Base-by-base conservation (phyloP, 1,140 invertebrate genomes). In the Vollenhovia emeryi region DNA sequence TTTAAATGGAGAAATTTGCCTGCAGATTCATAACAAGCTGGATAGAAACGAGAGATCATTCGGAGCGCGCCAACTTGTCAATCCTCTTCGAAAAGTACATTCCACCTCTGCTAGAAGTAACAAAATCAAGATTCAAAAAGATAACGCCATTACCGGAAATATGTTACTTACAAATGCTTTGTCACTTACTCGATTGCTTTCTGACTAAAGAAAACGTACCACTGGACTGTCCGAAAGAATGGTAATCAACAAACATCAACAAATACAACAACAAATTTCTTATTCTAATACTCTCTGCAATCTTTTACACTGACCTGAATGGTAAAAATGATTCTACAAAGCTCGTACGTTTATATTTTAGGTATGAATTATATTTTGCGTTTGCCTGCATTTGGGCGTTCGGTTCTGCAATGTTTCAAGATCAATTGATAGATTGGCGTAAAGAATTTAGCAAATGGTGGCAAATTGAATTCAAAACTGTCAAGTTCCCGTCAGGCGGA, bases 1-100 rank as follows among this genome's bases (percentile, higher is more conserved):
- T 64, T 43, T 30, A 4, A 66, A 24, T 27, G 4, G 13, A 33
- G 4, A 78, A 76, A 21, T 48, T 85, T 48, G 2, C 18, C 87
- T 73, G 15, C 60, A 97, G 97, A 33, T 98, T 96, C 92, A 97
- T 99, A 1, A 96, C 97, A 8, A 99, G 98, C 64, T 99, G 99
- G 99, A 97, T 99, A 89, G 98, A 99, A 68, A 98, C 96, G 0
- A 95, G 96, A n/a, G 95, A 96, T 66, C 95, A 96, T 85, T 95
- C 96, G 0, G 97, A 98, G 93, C 97, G 97, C 73, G 97, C 98
- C 0, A 97, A 97, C 93, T 94, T 99, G 57, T 97, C 97, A 6
- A 97, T 99, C 11, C 95, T 99, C 4, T 99, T 99, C 92, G 98
- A 99, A 91, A 99, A 99, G 93, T 99, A 99, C 92, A 97, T 99